Evolutionary conservation across 1,140 invertebrate genomes (phyloP).

Genomic region (Tribolium madens): DNA sequence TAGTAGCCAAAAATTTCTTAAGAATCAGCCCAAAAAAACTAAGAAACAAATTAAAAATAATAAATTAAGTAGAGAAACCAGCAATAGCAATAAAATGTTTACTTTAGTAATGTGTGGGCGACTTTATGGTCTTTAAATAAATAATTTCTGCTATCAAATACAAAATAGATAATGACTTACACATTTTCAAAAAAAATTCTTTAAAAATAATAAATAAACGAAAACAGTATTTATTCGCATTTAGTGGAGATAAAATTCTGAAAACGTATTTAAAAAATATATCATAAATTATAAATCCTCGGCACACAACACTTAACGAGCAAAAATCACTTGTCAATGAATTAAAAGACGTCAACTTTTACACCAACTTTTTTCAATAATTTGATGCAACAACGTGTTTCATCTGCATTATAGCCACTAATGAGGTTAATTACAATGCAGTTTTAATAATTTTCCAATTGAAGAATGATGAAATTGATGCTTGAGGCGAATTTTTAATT

Average conservation of each 20-base stretch:
- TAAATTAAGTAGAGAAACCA: not conserved
- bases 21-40: too few species aligned
- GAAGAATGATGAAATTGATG: not conserved
- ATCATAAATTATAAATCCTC: not conserved
- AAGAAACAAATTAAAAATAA: not conserved
- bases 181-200: not conserved
- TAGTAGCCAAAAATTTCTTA: too few species aligned
- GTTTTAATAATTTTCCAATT: constrained; percentile 6
- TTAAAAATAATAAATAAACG: not conserved
- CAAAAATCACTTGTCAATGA: not conserved
- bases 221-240: too few species aligned
- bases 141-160: not conserved
- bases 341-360: too few species aligned
- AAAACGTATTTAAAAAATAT: too few species aligned
- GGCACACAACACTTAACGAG: not conserved
- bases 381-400: not conserved
- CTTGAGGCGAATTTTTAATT: not conserved
- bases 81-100: not conserved
- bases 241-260: too few species aligned
- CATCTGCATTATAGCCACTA: not conserved
- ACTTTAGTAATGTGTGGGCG: not conserved
- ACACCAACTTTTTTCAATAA: not conserved
- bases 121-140: not conserved
- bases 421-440: constrained; percentile 16
- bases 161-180: not conserved